Conservation (phyloP, 2,113 vertebrate species). For the Pithys albifrons region DNA sequence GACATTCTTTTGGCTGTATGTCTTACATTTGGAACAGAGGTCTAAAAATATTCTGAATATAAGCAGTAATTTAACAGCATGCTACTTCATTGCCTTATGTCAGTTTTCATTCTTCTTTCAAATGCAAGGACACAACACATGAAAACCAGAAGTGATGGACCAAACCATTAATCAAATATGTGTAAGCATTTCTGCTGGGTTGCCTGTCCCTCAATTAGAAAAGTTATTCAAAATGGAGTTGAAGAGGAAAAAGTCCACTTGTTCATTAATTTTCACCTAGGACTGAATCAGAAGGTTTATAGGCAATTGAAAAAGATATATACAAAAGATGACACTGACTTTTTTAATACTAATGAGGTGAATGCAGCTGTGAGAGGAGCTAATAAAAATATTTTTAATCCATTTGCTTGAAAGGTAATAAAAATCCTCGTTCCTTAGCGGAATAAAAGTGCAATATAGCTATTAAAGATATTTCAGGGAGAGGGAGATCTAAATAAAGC, state of each 20-base stretch:
- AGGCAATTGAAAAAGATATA: not conserved
- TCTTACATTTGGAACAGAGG: not conserved
- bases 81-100: not conserved
- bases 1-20: not conserved
- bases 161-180: not conserved
- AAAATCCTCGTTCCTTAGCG: not conserved
- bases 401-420: slow-evolving; percentile 28
- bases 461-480: not conserved
- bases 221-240: not conserved
- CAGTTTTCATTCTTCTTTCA: not conserved
- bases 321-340: not conserved
- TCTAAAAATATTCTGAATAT: not conserved
- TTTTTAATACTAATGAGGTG: not conserved
- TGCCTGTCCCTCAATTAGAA: not conserved
- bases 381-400: slow-evolving; percentile 43
- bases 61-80: not conserved
- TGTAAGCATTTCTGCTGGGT: not conserved
- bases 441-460: slow-evolving; percentile 5
- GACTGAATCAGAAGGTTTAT: not conserved
- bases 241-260: not conserved
- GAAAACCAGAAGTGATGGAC: not conserved
- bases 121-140: not conserved
- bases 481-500: not conserved
- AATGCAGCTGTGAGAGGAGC: not conserved
- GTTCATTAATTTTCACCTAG: not conserved